Conservation (phyloP, 2,888 invertebrate genomes). For the Ganaspis brasiliensis region DNA sequence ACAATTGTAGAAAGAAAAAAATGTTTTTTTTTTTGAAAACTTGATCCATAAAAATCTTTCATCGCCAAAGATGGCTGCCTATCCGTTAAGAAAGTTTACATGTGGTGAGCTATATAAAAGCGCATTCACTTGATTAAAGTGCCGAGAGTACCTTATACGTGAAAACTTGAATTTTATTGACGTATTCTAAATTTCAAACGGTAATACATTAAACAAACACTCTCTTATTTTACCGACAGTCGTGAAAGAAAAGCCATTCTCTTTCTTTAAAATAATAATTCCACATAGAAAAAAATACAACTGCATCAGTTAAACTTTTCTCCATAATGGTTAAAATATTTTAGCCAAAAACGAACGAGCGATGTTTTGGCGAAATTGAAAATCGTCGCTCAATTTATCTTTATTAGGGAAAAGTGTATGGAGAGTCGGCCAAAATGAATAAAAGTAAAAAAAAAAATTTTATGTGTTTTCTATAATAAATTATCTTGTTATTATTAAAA, state of each 20-base stretch:
- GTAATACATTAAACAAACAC: background rate
- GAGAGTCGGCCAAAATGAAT: too few relatives aligned
- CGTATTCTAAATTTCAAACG: slow-evolving; percentile 6
- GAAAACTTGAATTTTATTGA: slow-evolving; percentile 14
- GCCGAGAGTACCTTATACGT: background rate
- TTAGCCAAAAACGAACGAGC: too few relatives aligned
- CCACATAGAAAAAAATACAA: too few relatives aligned
- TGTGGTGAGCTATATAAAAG: background rate
- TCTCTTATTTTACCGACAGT: background rate
- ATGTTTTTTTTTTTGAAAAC: background rate
- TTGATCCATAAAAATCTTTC: background rate
- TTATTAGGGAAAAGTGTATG: too few relatives aligned
- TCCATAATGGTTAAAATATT: too few relatives aligned
- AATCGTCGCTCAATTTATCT: too few relatives aligned
- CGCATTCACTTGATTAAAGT: slow-evolving; percentile 21
- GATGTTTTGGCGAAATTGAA: too few relatives aligned
- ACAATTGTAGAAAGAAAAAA: too few relatives aligned
- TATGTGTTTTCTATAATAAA: too few relatives aligned
- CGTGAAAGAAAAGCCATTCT: background rate
- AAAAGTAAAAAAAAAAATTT: too few relatives aligned
- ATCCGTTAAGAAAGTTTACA: background rate
- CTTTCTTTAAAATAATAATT: background rate
- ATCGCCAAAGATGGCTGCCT: background rate
- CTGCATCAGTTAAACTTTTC: too few relatives aligned
- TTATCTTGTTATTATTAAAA: too few relatives aligned